Base-by-base conservation (phyloP, 2,888 invertebrate genomes). In the Odontothrips loti region DNA sequence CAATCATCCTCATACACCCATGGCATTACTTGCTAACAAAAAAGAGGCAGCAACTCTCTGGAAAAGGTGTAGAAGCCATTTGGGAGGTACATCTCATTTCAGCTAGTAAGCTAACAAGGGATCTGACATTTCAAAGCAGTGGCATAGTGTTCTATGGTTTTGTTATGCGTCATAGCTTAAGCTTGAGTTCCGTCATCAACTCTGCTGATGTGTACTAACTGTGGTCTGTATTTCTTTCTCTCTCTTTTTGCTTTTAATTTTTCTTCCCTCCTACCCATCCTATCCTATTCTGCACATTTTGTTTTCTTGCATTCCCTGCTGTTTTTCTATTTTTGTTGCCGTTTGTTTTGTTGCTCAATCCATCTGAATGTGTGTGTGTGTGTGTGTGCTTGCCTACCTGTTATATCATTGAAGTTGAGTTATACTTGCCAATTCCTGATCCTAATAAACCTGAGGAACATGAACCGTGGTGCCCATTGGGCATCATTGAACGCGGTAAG, bases 391-490 rank as follows among this genome's bases (percentile, higher is more conserved):
- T 58, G 27, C 12, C 27, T 27, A 58, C 58, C 23, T 27, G 12
- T 12, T 75, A 4, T 10, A 8, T 12, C 27, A 75, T 27, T 27
- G 1, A 8, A 85, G 85, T 85, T 80, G 85, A 85, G 84, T 84
- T 86, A 84, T 75, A 75, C 27, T 83, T 95, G 91, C 95, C 94
- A 88, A 91, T 94, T 89, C 94, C 94, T 89, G 93, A 95, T 89
- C 94, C 95, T 88, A 91, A 93, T 89, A 93, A 94, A 90, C 94
- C 95, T 87, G 93, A 93, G 90, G 94, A 95, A 92, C 95, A 95
- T 90, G 95, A 95, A 90, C 93, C 94, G 89, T 94, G 94, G 92
- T 95, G 95, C 90, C 94, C 94, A 88, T 91, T 94, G 89, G 86
- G 86, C 82, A 82, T 83, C n/a, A 82, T 84, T 79, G 83, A 83